Base-by-base conservation (phyloP, 1,140 invertebrate species). In the Bombus fervidus region DNA sequence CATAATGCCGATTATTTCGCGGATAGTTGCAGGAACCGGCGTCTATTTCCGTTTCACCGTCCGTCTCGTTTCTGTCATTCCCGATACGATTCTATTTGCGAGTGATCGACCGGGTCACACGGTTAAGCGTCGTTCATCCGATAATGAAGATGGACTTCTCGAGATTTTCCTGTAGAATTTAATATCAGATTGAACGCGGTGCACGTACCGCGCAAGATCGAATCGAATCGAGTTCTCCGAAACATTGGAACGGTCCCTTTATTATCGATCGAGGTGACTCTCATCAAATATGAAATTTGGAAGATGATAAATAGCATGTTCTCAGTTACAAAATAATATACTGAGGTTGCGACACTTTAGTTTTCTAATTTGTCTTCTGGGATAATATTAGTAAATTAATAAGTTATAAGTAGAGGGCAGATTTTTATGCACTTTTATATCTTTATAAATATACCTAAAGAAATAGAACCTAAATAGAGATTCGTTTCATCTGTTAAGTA, bases 101-200 rank as follows among this genome's bases (percentile, higher is more conserved):
- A 71, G 84, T 31, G 87, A 90, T 91, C 89, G 89, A 90, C 81
- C 90, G 78, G 90, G 89, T 91, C 90, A 90, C 87, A 88, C 89
- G 90, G 90, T 85, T 91, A 91, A 90, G 73, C 90, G 89, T 85
- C 74, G 83, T 85, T 91, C 89, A 88, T 83, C 71, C 87, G 84
- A 84, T 91, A 91, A 91, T 88, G 90, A 91, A 91, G 90, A 91
- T 90, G 71, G 90, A 91, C 87, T 90, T 90, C 72, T 68, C 89
- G 62, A 86, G 86, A 90, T 90, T 91, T 88, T 91, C 89, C 81
- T 84, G 78, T 82, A 91, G 81, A 86, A 91, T 91, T 91, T 90
- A 91, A 88, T 87, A 87, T 90, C 81, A 77, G 43, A 69, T 79
- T 31, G 64, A 53, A 80, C 64, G 22, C 8, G 15, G 18, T 62